Base-by-base conservation (phyloP, 2,888 invertebrate genomes). In the Cremastinae sp. region DNA sequence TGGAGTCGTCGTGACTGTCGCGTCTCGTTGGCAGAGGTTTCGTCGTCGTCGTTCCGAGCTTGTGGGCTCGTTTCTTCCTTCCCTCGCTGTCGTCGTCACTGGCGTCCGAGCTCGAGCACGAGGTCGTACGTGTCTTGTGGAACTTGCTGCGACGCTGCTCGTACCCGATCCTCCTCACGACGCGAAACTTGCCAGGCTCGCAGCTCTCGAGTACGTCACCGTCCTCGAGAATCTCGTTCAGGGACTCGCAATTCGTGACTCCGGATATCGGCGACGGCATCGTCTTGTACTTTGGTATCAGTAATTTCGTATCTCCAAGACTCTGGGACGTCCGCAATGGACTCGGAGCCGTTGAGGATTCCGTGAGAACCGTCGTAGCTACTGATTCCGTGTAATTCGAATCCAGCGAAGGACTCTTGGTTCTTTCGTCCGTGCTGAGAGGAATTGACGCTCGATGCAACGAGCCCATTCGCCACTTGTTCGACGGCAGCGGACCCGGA, bases 91-190 rank as follows among this genome's bases (percentile, higher is more conserved):
- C 96, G 83, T 94, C 94, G 88, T 97, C 97, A 74, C 97, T 97
- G 4, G 98, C 96, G 89, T 98, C 98, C 0, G 97, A 97, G 62
- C 97, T 97, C 83, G 97, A 97, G 87, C 97, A 97, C 64, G 97
- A 97, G 4, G 96, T 96, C n/a, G 94, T 95, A 43, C 94, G 91
- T 9, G 93, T 92, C 87, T 95, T 95, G 81, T 94, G 93, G 82
- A 94, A 92, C 89, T 94, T 94, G 77, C 93, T 92, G 59, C 93
- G 92, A 39, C 93, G 91, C 83, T 93, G 93, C 80, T 92, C 92
- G 81, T 91, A 91, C 83, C 87, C 84, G 64, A 83, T 83, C 65
- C 86, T 81, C 56, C 86, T 79, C 7, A 85, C 83, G 8, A 85
- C 81, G 0, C 85, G 82, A 56, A 84, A 84, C 43, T 86, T 86